Percentiles rank a stretch among this genome's conserved stretches.
phyloP scores from a whole-genome alignment of 2,113 vertebrate species.

The Sardina pilchardus region DNA sequence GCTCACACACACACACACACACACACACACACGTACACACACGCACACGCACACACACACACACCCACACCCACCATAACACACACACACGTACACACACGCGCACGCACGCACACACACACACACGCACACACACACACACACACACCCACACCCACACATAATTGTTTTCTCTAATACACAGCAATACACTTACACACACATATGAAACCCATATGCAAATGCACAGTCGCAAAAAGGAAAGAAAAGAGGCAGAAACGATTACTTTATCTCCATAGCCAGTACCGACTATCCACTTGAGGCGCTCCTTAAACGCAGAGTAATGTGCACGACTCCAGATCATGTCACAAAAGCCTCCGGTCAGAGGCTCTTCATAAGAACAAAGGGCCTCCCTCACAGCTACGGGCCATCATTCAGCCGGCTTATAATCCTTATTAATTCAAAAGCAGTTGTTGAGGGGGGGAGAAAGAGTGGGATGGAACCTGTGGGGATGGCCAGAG shows the following conservation, averaged over 20 bases:
- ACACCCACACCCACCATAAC: not conserved
- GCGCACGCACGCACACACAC: not conserved
- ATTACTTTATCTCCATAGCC: slow-evolving; percentile 6
- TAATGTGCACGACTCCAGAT: not conserved
- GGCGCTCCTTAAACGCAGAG: slow-evolving; percentile 4
- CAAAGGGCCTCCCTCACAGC: not conserved
- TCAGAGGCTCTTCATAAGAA: slow-evolving; percentile 13
- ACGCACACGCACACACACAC: not conserved
- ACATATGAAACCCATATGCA: not conserved
- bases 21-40: not conserved
- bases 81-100: not conserved
- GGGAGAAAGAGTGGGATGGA: slow-evolving; percentile 63
- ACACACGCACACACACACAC: not conserved
- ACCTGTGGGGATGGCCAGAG: slow-evolving; percentile 61
- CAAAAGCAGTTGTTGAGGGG: slow-evolving; percentile 46
- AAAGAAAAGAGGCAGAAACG: not conserved
- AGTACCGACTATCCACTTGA: slow-evolving; percentile 4
- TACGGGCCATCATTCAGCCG: not conserved
- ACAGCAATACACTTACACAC: too few species aligned
- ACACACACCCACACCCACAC: not conserved
- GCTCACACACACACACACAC: not conserved
- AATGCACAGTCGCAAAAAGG: not conserved
- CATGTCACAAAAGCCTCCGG: not conserved
- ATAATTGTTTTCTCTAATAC: too few species aligned
- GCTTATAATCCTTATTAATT: slow-evolving; percentile 57